A percentile compares a stretch with the other conserved stretches of the same genome.
Evolutionary conservation across 2,113 vertebrate genomes (phyloP).

Genomic region (Crotophaga sulcirostris): DNA sequence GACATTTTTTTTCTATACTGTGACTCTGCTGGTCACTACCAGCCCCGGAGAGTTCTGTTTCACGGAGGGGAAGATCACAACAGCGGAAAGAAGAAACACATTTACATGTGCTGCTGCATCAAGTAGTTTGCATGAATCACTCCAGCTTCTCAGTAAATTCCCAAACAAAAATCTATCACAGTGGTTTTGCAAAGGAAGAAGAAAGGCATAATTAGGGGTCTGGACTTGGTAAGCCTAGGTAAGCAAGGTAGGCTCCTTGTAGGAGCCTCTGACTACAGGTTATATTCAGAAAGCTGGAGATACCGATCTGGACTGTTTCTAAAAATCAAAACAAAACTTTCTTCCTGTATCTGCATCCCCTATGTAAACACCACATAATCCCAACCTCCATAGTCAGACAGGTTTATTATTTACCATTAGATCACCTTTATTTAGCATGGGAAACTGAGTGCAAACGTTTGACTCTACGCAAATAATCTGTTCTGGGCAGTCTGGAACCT

Average conservation of each 20-base stretch:
- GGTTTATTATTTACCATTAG: not conserved
- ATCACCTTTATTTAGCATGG: not conserved
- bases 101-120: not conserved
- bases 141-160: not conserved
- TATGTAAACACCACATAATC: not conserved
- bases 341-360: not conserved
- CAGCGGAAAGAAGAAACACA: not conserved
- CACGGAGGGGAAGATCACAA: not conserved
- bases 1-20: not conserved
- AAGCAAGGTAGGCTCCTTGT: no score
- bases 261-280: constrained; percentile 6
- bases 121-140: not conserved
- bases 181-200: not conserved
- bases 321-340: not conserved
- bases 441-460: not conserved
- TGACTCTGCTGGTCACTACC: not conserved
- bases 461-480: not conserved
- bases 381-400: not conserved
- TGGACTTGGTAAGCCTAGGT: not conserved
- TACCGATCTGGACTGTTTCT: constrained; percentile 18
- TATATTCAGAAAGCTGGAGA: constrained; percentile 49
- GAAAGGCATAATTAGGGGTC: not conserved
- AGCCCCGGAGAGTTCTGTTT: not conserved
- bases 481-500: not conserved
- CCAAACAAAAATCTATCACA: not conserved